A percentile compares a stretch with the other conserved stretches of the same genome.
These are phyloP conservation scores for Mormyrus proboscirostris DNA, from an alignment of 2,797 vertebrate genomes.

Conservation along the genomic window DNA sequence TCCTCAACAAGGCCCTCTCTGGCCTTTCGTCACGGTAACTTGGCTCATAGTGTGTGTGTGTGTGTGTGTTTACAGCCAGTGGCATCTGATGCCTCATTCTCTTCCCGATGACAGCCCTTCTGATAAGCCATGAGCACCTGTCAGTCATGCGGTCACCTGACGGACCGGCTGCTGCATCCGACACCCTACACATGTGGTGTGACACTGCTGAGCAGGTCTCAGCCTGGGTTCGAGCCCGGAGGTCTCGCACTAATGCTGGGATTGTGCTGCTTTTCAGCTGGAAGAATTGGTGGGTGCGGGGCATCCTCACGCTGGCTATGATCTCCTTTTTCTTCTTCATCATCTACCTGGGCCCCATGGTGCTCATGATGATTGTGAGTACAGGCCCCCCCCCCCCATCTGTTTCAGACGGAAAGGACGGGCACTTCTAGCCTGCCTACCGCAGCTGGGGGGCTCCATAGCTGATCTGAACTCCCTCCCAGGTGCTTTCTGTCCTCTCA, in stretches of 20 bases:
- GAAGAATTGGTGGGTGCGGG: conserved; percentile 98
- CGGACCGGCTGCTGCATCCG: neutral
- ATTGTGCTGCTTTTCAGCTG: conserved; percentile 63
- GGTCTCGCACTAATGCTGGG: neutral
- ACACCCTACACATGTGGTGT: neutral
- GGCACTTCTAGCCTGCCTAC: neutral
- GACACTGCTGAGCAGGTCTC: neutral
- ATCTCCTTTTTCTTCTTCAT: conserved; percentile 97
- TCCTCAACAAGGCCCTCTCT: conserved; percentile 90
- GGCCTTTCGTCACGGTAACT: conserved; percentile 87
- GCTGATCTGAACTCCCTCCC: neutral
- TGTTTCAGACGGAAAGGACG: neutral
- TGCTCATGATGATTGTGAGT: conserved; percentile 97
- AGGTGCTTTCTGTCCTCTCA: neutral
- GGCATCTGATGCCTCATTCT: neutral
- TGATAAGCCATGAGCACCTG: neutral
- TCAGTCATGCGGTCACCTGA: neutral
- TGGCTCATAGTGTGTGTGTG: neutral
- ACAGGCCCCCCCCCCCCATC: neutral
- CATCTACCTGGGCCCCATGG: conserved; percentile 95
- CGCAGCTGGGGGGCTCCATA: neutral
- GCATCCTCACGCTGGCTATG: conserved; percentile 94
- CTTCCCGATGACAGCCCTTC: neutral
- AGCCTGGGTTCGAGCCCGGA: neutral
- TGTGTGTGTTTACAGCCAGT: neutral